Evolutionary conservation across 2,888 invertebrate genomes (phyloP), one percentile per base, ranked within the genome.

Genomic region (Pinctada fucata): DNA sequence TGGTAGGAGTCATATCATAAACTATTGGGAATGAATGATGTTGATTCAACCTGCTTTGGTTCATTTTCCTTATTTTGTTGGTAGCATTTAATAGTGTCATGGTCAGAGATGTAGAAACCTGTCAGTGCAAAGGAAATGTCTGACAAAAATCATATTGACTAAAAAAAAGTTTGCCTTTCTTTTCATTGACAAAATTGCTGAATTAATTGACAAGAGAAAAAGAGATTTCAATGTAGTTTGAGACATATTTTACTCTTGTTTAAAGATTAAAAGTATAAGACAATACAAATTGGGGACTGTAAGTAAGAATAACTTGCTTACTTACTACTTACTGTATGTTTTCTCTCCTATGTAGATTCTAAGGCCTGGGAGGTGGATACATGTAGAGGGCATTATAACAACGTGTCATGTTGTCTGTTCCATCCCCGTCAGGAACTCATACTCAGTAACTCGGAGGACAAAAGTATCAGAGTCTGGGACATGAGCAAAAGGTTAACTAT

Each of bases 371-470:
- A 99, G 92, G 97, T 99, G 67, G 99, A 99, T 93, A 98, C 99
- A 0, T 99, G 99, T 89, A 95, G 99, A n/a, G 99, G 99, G 0
- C 99, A 99, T 92, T 99, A 99, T 94, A 98, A 99, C 94, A 99
- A 99, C 93, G 99, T 99, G 2, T 99, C 99, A 0, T 99, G 99
- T 91, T 98, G 97, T 0, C 93, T 98, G 68, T 99, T 99, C 94
- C 99, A 99, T 93, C 99, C 99, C 0, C 94, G 98, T 31, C 97
- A 99, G 92, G 99, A 99, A 91, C 94, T 99, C 51, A 97, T 99
- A 82, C 94, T 99, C 68, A 98, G 98, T 52, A 99, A 99, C 93
- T 97, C 99, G 31, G 99, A 99, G 93, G 99, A 99, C 93, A 98
- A 97, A 93, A 97, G 97, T 91, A 98, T 99, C 87, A 94, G 99